Percentiles rank a stretch among this genome's conserved stretches.
Conservation (phyloP, 2,113 vertebrate genomes). For the Ictalurus punctatus region DNA sequence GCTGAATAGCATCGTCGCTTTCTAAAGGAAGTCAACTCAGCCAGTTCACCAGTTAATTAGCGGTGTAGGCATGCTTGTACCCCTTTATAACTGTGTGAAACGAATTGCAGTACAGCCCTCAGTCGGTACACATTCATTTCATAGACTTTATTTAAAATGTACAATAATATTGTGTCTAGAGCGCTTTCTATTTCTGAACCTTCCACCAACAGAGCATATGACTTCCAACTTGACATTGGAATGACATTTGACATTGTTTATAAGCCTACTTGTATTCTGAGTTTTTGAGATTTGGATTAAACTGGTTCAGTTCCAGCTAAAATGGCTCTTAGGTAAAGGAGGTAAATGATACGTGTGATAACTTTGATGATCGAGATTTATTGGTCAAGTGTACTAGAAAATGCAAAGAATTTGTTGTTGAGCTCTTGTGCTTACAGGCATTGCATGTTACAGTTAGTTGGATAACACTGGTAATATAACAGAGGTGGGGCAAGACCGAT, state of each 20-base stretch:
- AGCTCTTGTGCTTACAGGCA: background rate
- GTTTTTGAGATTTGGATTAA: background rate
- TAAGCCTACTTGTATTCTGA: background rate
- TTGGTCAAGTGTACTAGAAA: background rate
- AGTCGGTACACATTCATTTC: background rate
- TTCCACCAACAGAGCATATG: background rate
- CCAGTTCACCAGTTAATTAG: background rate
- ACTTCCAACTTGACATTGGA: background rate
- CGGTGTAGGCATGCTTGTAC: background rate
- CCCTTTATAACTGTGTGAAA: background rate
- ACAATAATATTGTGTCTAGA: background rate
- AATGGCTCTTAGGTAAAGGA: background rate
- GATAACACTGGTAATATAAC: background rate
- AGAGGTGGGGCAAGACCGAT: background rate
- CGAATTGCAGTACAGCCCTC: background rate
- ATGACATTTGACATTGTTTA: background rate
- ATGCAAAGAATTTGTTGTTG: background rate
- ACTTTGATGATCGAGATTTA: background rate
- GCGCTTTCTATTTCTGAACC: background rate
- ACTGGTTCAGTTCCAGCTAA: background rate
- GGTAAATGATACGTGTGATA: background rate
- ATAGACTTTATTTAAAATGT: background rate
- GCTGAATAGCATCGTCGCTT: conserved; percentile 19
- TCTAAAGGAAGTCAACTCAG: background rate
- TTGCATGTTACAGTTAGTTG: background rate